Evolutionary conservation across 64 coral and sea anemone species (phyloP), one percentile per base, ranked within the genome.

Genomic region (Porites australiensis): DNA sequence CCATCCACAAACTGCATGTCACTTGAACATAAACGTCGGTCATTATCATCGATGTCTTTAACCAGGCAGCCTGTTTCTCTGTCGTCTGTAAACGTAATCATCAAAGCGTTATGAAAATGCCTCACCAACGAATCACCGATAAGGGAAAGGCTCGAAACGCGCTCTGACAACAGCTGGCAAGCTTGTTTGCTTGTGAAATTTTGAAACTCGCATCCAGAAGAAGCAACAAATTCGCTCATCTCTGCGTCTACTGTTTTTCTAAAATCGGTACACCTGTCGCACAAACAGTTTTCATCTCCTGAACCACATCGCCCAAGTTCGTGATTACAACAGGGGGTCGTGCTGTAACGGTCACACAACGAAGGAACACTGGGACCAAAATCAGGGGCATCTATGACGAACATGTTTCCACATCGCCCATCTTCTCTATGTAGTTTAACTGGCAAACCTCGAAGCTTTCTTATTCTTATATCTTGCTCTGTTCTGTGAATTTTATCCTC

Each of bases 1-100:
- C 46, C 55, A 69, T 96, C 90, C 11, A 96, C 94, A 71, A 96
- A 96, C 70, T 96, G 94, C 79, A 90, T 96, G 51, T 96, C 94
- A 13, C 94, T 90, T 12, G 61, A 88, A 70, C 90, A 96, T 3
- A 50, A 10, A 44, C 58, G 11, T 44, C 54, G 53, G 57, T 90
- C 12, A 22, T 79, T n/a, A 13, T 91, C 74, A 2, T 72, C 47
- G 16, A 95, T 46, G 50, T 63, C 78, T 84, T 89, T 93, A 5
- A 57, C 22, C 7, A 96, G 62, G 8, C 90, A 27, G 13, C 94
- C 94, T 51, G 14, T 45, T 10, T 77, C 67, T 2, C 58, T 51
- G 58, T 96, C 64, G 76, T 89, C 72, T 45, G 90, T 96, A 55
- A 96, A 96, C 16, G 93, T 58, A 37, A 93, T 84, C 78, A 96